phyloP scores from a whole-genome alignment of 2,888 invertebrate species.

The Nomada flava region DNA sequence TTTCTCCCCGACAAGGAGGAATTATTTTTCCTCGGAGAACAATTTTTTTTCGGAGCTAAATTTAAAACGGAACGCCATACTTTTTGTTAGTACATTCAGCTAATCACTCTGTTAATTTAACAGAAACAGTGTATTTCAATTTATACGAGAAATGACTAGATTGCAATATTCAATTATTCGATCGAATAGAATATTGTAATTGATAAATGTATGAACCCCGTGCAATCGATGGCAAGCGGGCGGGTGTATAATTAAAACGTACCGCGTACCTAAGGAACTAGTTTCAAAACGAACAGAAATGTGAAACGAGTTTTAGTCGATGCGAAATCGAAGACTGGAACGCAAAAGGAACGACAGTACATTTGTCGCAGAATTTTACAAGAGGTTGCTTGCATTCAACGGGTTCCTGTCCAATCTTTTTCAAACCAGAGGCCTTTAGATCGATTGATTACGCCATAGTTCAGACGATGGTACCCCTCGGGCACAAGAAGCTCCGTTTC shows the following conservation, averaged over 20 bases:
- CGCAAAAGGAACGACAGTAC: slow-evolving; percentile 25
- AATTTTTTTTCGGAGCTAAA: too few species aligned
- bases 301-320: background rate
- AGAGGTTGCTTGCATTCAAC: slow-evolving; percentile 52
- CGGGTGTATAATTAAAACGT: background rate
- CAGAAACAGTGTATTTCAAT: too few species aligned
- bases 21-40: too few species aligned
- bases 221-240: background rate
- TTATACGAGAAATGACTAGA: too few species aligned
- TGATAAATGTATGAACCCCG: background rate
- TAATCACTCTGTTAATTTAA: too few species aligned
- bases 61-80: too few species aligned
- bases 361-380: slow-evolving; percentile 27
- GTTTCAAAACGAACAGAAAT: slow-evolving; percentile 7
- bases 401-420: slow-evolving; percentile 54
- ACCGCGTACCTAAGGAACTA: slow-evolving; percentile 7
- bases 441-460: slow-evolving; percentile 60
- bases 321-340: slow-evolving; percentile 20
- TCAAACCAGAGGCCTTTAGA: slow-evolving; percentile 63
- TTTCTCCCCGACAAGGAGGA: too few species aligned
- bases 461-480: slow-evolving; percentile 46
- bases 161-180: too few species aligned
- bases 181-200: background rate
- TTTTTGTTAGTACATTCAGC: too few species aligned
- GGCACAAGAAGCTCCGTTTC: slow-evolving; percentile 34